phyloP scores from a whole-genome alignment of 1,140 invertebrate genomes.

The Hycleus cichorii region DNA sequence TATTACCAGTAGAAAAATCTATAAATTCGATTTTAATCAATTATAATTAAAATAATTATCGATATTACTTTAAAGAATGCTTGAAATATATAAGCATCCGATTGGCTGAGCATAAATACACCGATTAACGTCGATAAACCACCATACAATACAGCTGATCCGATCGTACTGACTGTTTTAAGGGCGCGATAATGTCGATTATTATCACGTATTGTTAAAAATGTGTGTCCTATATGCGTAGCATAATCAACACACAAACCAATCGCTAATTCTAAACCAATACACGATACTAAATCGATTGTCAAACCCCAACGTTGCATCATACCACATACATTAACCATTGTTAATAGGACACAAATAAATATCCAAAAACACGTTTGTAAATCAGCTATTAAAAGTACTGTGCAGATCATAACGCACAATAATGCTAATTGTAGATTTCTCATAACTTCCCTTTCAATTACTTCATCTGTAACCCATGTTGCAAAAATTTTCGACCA shows the following conservation, averaged over 20 bases:
- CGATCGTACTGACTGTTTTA: constrained; percentile 66
- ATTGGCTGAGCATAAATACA: constrained; percentile 63
- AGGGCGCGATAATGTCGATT: constrained; percentile 54
- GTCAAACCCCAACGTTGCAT: constrained; percentile 76
- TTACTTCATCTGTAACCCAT: constrained; percentile 76
- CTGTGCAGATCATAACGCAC: constrained; percentile 74
- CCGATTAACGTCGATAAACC: constrained; percentile 73
- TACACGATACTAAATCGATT: constrained; percentile 79
- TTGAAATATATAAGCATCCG: constrained; percentile 70
- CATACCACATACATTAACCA: constrained; percentile 73
- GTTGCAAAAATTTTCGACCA: constrained; percentile 64
- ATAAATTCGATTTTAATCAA: constrained; percentile 23
- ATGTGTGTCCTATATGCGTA: constrained; percentile 80
- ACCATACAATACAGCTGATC: constrained; percentile 72
- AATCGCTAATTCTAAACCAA: constrained; percentile 75
- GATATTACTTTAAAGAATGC: constrained; percentile 65
- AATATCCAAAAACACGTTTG: constrained; percentile 73
- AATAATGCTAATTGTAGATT: constrained; percentile 72
- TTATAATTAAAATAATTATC: neutral
- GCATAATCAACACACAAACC: constrained; percentile 85
- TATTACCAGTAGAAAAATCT: constrained; percentile 70
- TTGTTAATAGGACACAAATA: constrained; percentile 66
- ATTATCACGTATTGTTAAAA: constrained; percentile 51
- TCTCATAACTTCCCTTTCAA: constrained; percentile 65
- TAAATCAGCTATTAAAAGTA: constrained; percentile 71